phyloP scores from a whole-genome alignment of 2,113 vertebrate genomes.

The Donacobius atricapilla region DNA sequence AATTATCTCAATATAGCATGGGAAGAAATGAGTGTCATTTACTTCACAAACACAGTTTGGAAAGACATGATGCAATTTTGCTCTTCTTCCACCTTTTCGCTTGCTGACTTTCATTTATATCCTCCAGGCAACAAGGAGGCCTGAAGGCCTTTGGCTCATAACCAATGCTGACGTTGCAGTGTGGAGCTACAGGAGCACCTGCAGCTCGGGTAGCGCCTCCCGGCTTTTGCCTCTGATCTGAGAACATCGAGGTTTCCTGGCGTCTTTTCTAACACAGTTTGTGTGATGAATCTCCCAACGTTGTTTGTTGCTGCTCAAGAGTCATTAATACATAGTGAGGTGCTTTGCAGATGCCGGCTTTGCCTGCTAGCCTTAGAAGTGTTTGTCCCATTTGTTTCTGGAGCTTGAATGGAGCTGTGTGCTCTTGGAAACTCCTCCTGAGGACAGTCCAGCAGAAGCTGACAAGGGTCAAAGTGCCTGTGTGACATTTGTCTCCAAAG shows the following conservation, averaged over 20 bases:
- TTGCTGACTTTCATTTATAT: slow-evolving; percentile 63
- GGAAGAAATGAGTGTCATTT: slow-evolving; percentile 30
- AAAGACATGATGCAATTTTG: slow-evolving; percentile 23
- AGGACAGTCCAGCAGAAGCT: neutral
- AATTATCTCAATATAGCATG: neutral
- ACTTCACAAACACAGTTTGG: neutral
- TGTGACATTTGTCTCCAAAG: neutral
- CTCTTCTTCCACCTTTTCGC: slow-evolving; percentile 55
- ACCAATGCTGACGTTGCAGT: slow-evolving; percentile 31
- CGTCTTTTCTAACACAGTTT: neutral
- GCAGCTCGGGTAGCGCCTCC: neutral
- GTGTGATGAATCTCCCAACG: neutral
- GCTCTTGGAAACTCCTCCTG: neutral
- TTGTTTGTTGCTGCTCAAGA: neutral
- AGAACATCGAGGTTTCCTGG: neutral
- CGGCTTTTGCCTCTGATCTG: neutral
- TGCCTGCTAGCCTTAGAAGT: neutral
- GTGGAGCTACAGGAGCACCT: neutral
- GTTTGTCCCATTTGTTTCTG: rapidly evolving
- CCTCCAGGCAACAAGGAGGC: slow-evolving; percentile 58
- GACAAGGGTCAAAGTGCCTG: neutral
- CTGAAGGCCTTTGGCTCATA: slow-evolving; percentile 48
- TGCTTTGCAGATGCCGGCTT: neutral
- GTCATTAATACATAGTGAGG: neutral
- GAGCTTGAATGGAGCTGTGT: neutral